Evolutionary conservation across 1,140 invertebrate species (phyloP).

Genomic region (Sweltsa coloradensis): DNA sequence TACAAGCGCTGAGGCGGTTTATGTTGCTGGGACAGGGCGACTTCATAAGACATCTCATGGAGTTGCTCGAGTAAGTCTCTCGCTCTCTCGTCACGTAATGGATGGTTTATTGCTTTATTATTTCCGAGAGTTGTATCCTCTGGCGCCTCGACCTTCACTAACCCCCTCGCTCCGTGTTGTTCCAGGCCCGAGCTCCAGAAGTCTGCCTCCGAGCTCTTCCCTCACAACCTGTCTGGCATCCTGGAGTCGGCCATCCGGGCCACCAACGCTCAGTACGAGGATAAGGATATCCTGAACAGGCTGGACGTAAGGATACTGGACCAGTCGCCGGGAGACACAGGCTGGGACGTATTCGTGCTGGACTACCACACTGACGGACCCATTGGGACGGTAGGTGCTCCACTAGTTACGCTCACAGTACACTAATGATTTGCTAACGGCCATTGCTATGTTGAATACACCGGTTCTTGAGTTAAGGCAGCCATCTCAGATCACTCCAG

Average conservation of each 20-base stretch:
- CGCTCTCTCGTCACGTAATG: neutral
- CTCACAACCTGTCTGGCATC: constrained; percentile 79
- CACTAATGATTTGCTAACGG: no score
- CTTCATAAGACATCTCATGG: constrained; percentile 87
- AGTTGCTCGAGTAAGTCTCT: constrained; percentile 70
- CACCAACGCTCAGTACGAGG: constrained; percentile 92
- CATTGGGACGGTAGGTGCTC: constrained; percentile 60
- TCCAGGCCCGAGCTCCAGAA: constrained; percentile 78
- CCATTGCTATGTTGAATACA: no score
- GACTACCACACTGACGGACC: constrained; percentile 90
- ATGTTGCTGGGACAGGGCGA: constrained; percentile 89
- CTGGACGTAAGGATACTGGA: constrained; percentile 77
- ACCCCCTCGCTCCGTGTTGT: no score
- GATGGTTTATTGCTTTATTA: no score
- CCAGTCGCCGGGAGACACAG: constrained; percentile 67
- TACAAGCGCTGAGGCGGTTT: constrained; percentile 82
- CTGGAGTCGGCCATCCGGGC: constrained; percentile 83
- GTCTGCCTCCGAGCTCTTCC: constrained; percentile 73
- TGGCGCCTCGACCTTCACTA: no score
- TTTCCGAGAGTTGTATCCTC: no score
- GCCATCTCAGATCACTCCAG: no score
- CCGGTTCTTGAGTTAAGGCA: no score
- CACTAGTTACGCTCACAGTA: constrained; percentile 1
- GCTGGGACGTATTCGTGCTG: constrained; percentile 93
- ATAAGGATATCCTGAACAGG: constrained; percentile 75